These are phyloP conservation scores for Drosophila repletoides DNA, from an alignment of 1,140 invertebrate genomes.

Conservation along the genomic window DNA sequence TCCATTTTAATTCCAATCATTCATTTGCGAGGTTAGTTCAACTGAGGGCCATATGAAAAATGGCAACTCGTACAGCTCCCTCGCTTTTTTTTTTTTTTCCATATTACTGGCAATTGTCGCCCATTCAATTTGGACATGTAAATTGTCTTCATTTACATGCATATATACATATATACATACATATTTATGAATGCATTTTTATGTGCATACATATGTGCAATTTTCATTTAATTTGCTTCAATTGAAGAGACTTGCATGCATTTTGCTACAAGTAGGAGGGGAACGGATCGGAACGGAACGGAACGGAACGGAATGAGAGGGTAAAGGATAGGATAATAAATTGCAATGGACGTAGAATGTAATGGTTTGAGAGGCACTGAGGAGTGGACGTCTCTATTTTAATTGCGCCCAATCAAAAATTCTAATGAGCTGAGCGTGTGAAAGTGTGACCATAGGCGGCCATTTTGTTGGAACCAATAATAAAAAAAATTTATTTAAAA, in stretches of 20 bases:
- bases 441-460: conserved; percentile 55
- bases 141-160: conserved; percentile 54
- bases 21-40: neutral
- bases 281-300: too few species aligned
- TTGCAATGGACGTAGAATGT: neutral
- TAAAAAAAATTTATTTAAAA: conserved; percentile 11
- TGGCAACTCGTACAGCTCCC: too few species aligned
- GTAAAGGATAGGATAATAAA: neutral
- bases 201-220: conserved; percentile 38
- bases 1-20: neutral
- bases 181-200: conserved; percentile 25
- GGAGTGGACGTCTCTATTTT: conserved; percentile 32
- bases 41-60: too few species aligned
- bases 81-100: neutral
- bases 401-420: conserved; percentile 73
- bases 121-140: conserved; percentile 64
- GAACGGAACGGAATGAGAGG: conserved; percentile 13
- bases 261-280: neutral
- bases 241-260: conserved; percentile 65
- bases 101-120: conserved; percentile 55
- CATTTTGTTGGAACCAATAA: neutral
- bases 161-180: conserved; percentile 11
- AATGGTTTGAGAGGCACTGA: conserved; percentile 25
- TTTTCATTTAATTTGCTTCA: conserved; percentile 71
- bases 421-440: conserved; percentile 66